Evolutionary conservation across 2,113 vertebrate species (phyloP), one percentile per base, ranked within the genome.

Genomic region (Odontophorus gujanensis): DNA sequence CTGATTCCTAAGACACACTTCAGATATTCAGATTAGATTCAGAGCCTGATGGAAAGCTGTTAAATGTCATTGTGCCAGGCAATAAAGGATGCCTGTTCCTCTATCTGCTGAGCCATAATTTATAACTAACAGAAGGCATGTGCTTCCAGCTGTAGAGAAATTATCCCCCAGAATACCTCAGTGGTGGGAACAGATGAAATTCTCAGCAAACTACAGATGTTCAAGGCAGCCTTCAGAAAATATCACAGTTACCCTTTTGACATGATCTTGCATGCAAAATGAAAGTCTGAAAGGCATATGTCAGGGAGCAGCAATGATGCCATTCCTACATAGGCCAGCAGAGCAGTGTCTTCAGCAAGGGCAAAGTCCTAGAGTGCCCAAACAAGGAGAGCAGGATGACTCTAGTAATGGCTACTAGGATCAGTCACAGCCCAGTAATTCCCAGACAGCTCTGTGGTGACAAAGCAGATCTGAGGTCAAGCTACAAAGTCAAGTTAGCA

Each of bases 341-440:
- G 47, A 21, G 15, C 58, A 47, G 2, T 19, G 17, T 72, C n/a
- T 36, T 95, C 38, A 81, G 25, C 21, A 45, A 59, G 53, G 15
- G 13, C 3, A 73, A 16, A 38, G 63, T 30, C 13, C 24, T 47
- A 26, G 11, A 5, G 2, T 25, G 17, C 26, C 51, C 17, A 7
- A 63, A 16, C 11, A 36, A 48, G 11, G 28, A 73, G 9, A 77
- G 8, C 25, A 53, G 24, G 42, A 9, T 16, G 76, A 43, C 30
- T 48, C 30, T 0, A 0, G 6, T 24, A 25, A 68, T 17, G 8
- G 9, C 5, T 18, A 19, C 12, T 42, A 43, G 32, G 17, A 16
- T 36, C 53, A 47, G 18, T 4, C 36, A 72, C 25, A 58, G 58
- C 11, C 13, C 45, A 61, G 34, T 38, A 6, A 51, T 24, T 12